Evolutionary conservation across 2,888 invertebrate species (phyloP).

Genomic region (Neuroscelio doddi): DNA sequence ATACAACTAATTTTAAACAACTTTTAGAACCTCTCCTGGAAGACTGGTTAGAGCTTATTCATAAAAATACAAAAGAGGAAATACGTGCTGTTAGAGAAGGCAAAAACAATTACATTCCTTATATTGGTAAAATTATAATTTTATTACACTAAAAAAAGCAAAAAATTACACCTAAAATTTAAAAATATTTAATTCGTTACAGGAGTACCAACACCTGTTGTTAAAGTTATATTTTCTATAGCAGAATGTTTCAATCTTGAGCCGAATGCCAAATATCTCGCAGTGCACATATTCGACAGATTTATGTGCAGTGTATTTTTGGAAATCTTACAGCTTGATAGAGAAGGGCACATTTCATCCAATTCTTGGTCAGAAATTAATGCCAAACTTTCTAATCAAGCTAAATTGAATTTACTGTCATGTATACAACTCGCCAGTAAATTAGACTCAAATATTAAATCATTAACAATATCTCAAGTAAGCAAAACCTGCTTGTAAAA

Average conservation of each 20-base stretch:
- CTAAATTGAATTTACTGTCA: slow-evolving; percentile 59
- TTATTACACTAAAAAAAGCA: too few relatives aligned
- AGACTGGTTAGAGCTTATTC: too few relatives aligned
- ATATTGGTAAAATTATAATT: too few relatives aligned
- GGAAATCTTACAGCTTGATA: slow-evolving; percentile 46
- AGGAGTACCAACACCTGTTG: slow-evolving; percentile 56
- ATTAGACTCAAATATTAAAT: slow-evolving; percentile 56
- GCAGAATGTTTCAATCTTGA: slow-evolving; percentile 53
- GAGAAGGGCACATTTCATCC: slow-evolving; percentile 10
- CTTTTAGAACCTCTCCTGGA: too few relatives aligned
- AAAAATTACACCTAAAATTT: too few relatives aligned
- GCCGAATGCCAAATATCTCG: slow-evolving; percentile 58
- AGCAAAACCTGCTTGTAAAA: too few relatives aligned
- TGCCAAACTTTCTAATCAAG: slow-evolving; percentile 49
- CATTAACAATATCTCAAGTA: slow-evolving; percentile 56
- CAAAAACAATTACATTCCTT: too few relatives aligned
- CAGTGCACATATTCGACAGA: slow-evolving; percentile 63
- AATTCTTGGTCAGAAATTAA: slow-evolving; percentile 46
- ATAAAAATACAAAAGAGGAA: too few relatives aligned
- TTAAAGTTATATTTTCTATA: slow-evolving; percentile 58
- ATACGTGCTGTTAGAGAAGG: too few relatives aligned
- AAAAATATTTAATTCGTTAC: not conserved
- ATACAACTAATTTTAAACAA: too few relatives aligned
- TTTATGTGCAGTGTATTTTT: slow-evolving; percentile 58
- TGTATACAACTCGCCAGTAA: slow-evolving; percentile 67